Evolutionary conservation across 2,113 vertebrate species (phyloP), one percentile per base, ranked within the genome.

Genomic region (Zingel zingel): DNA sequence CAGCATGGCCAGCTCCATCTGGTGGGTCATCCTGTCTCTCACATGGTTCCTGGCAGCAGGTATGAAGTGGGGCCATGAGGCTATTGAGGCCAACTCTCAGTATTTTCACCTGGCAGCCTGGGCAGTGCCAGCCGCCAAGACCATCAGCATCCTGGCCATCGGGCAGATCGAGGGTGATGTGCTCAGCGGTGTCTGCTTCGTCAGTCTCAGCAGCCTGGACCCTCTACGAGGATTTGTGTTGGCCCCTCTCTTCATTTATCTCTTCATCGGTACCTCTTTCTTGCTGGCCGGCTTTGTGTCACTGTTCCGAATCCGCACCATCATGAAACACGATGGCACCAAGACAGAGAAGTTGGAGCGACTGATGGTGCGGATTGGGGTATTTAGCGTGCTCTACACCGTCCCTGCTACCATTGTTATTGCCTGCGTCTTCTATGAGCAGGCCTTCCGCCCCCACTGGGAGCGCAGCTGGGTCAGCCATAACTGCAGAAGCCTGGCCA

Each of bases 51-150:
- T 99, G 86, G 98, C 98, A 0, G 98, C 98, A 0, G 98, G 98
- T 71, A 99, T 99, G 98, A 99, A 99, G 84, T 99, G 98, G 98
- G 98, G 98, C 58, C 98, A 99, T 1, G 98, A 99, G 90, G 98
- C 98, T 67, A 99, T 99, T 2, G 98, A 99, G 88, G 97, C 98
- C 74, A 97, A 99, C 93, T 99, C 98, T 0, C 98, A 99, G 91
- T 99, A 99, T 84, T 99, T 99, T 75, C 98, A 99, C 91, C 86
- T 99, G 93, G 98, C 98, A 0, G 98, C 98, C 21, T 99, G 98
- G 98, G 98, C 98, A 0, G 97, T 99, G 77, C 98, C 98, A 0
- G 98, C 98, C 0, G 95, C 98, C 75, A 99, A 99, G 94, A 99
- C 98, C 59, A 99, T 99, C 92, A 98, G 97, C 85, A 97, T 99